phyloP scores from a whole-genome alignment of 2,113 vertebrate species.

The Haplotaxodon microlepis region DNA sequence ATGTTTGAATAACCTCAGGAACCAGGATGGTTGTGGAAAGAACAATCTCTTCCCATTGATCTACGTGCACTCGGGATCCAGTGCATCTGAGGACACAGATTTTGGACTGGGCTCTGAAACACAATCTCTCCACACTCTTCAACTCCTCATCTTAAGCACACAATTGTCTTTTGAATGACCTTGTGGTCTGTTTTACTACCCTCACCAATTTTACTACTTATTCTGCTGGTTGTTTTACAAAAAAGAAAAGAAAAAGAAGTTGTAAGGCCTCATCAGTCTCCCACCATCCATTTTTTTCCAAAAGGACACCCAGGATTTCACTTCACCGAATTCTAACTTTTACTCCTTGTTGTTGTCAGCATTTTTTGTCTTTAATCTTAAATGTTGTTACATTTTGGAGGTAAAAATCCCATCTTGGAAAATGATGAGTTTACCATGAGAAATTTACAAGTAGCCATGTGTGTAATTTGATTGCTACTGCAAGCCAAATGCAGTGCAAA shows the following conservation, averaged over 20 bases:
- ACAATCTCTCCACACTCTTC: slow-evolving; percentile 65
- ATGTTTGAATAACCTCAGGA: slow-evolving; percentile 42
- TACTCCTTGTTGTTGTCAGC: not conserved
- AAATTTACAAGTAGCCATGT: not conserved
- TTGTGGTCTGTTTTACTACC: slow-evolving; percentile 67
- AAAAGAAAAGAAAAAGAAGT: not conserved
- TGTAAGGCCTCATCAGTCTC: slow-evolving; percentile 34
- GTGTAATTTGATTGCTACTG: not conserved
- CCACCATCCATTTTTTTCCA: slow-evolving; percentile 13
- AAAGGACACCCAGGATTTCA: slow-evolving; percentile 34
- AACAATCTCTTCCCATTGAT: slow-evolving; percentile 46
- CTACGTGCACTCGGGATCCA: slow-evolving; percentile 27
- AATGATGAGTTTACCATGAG: not conserved
- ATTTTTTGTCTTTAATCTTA: not conserved
- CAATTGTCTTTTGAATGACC: slow-evolving; percentile 75
- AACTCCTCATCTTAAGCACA: slow-evolving; percentile 62
- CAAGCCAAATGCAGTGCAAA: not conserved
- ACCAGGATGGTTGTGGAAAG: slow-evolving; percentile 41
- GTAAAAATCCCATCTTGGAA: not conserved
- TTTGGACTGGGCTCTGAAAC: slow-evolving; percentile 64
- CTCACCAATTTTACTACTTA: slow-evolving; percentile 59
- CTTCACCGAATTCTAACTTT: slow-evolving; percentile 10
- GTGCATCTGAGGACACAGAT: slow-evolving; percentile 70
- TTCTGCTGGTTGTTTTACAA: slow-evolving; percentile 56
- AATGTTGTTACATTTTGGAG: not conserved